phyloP scores from a whole-genome alignment of 2,113 vertebrate species.

The Australoheros scitulus region DNA sequence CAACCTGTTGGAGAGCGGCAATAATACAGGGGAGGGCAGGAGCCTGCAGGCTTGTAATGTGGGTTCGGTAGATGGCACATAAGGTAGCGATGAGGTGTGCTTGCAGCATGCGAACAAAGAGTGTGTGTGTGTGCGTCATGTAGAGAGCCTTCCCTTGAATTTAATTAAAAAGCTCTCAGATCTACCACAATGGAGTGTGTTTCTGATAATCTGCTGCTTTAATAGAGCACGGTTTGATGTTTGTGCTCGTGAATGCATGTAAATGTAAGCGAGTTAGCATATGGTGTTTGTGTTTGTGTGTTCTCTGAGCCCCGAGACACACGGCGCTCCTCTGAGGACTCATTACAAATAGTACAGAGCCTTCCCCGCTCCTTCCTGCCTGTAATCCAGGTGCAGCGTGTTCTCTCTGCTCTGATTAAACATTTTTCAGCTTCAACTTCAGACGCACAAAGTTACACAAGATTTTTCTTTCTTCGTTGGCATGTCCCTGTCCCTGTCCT shows the following conservation, averaged over 20 bases:
- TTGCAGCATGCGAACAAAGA: slow-evolving; percentile 13
- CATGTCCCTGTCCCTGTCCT: too few species aligned
- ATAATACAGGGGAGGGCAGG: background rate
- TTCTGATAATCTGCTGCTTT: slow-evolving; percentile 47
- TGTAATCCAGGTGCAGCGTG: slow-evolving; percentile 44
- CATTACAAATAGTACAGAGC: slow-evolving; percentile 44
- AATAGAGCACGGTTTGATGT: slow-evolving; percentile 27
- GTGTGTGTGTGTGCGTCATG: slow-evolving; percentile 6
- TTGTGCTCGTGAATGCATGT: background rate
- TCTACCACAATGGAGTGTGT: slow-evolving; percentile 42
- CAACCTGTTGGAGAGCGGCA: background rate
- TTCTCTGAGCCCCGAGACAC: slow-evolving; percentile 14
- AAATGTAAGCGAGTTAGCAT: slow-evolving; percentile 12
- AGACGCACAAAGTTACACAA: background rate
- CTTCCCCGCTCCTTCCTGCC: background rate
- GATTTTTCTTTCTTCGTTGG: rapidly evolving
- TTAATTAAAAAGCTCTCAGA: slow-evolving; percentile 62
- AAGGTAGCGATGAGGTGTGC: slow-evolving; percentile 8
- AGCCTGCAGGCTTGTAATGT: background rate
- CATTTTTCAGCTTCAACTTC: slow-evolving; percentile 4
- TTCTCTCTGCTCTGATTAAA: slow-evolving; percentile 27
- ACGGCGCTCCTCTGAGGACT: slow-evolving; percentile 41
- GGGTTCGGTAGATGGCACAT: background rate
- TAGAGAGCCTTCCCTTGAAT: slow-evolving; percentile 44
- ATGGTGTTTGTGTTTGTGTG: slow-evolving; percentile 15